These are phyloP conservation scores for Carassius carassius DNA, from an alignment of 2,113 vertebrate species.

Conservation along the genomic window DNA sequence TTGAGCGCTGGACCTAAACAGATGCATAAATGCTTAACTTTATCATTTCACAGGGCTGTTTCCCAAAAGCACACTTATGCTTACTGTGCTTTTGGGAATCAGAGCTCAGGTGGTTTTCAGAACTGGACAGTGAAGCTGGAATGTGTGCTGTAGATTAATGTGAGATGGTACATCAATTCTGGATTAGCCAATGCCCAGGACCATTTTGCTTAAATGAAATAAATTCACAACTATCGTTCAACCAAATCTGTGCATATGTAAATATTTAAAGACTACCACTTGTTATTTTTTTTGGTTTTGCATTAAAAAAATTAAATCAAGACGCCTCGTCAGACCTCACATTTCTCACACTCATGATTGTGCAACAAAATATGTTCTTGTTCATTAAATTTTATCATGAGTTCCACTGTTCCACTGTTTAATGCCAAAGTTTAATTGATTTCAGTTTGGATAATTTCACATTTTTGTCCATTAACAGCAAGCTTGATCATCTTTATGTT, in stretches of 20 bases:
- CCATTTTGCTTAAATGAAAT: neutral
- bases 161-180: neutral
- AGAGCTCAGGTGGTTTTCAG: neutral
- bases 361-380: neutral
- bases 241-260: constrained; percentile 9
- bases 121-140: neutral
- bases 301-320: constrained; percentile 4
- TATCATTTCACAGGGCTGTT: neutral
- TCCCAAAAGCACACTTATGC: neutral
- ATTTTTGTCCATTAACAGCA: constrained; percentile 1
- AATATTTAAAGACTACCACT: neutral
- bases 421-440: neutral
- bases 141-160: neutral
- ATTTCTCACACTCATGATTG: neutral
- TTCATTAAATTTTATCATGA: neutral
- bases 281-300: constrained; percentile 17
- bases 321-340: neutral
- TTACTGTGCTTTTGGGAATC: neutral
- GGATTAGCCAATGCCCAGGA: neutral
- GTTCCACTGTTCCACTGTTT: neutral
- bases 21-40: neutral
- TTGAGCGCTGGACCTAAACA: neutral
- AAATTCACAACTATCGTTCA: neutral
- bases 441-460: neutral
- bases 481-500: constrained; percentile 18